These are phyloP conservation scores for Rotaria magnacalcarata DNA, from an alignment of 2,888 invertebrate species.

Conservation along the genomic window DNA sequence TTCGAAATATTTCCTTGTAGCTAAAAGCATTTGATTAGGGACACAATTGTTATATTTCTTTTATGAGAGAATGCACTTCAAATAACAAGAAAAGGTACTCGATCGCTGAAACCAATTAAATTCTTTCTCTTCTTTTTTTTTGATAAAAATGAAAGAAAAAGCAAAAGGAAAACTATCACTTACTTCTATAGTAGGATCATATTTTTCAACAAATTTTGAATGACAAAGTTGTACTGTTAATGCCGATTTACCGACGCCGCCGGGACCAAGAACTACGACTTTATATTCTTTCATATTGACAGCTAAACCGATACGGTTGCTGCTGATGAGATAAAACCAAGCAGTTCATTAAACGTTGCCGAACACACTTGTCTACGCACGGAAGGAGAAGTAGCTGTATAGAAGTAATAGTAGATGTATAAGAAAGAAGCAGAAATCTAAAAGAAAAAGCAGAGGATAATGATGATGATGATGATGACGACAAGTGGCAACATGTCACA, in stretches of 20 bases:
- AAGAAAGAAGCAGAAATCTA: neutral
- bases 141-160: neutral
- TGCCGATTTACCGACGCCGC: slow-evolving; percentile 99
- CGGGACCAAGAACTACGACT: slow-evolving; percentile 57
- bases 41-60: too few relatives aligned
- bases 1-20: neutral
- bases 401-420: neutral
- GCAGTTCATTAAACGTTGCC: slow-evolving; percentile 22
- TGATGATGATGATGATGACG: neutral
- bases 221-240: slow-evolving; percentile 99
- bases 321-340: neutral
- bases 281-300: slow-evolving; percentile 45
- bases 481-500: slow-evolving; percentile 13
- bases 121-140: neutral
- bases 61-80: neutral
- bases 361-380: neutral
- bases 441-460: neutral
- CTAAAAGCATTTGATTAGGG: too few relatives aligned
- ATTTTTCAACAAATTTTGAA: slow-evolving; percentile 99
- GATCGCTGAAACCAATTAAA: neutral
- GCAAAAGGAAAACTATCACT: neutral
- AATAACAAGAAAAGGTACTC: neutral
- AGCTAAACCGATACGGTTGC: slow-evolving; percentile 8
- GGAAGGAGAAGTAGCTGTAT: neutral
- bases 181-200: slow-evolving; percentile 92